Percentiles rank a stretch among this genome's conserved stretches.
phyloP scores from a whole-genome alignment of 1,140 invertebrate genomes.

The Drosophila erecta region DNA sequence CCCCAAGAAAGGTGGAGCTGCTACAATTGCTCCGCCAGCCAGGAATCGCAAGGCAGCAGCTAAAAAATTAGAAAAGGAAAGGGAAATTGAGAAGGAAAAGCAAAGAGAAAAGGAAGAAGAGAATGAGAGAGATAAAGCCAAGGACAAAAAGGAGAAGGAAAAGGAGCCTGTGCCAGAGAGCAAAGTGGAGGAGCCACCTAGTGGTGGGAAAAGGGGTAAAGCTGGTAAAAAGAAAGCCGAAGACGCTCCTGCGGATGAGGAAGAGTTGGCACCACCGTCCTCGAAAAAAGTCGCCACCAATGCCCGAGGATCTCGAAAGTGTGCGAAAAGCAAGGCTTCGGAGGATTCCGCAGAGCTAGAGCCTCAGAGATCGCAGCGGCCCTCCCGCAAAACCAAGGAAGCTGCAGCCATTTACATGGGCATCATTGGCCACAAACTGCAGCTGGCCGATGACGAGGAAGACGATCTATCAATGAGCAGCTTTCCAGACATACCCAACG shows the following conservation, averaged over 20 bases:
- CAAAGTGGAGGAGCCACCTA: slow-evolving; percentile 25
- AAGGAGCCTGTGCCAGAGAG: slow-evolving; percentile 17
- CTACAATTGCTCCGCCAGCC: slow-evolving; percentile 17
- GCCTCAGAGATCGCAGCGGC: slow-evolving; percentile 84
- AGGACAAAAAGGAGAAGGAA: slow-evolving; percentile 4
- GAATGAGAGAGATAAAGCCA: slow-evolving; percentile 9
- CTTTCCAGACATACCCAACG: slow-evolving; percentile 89
- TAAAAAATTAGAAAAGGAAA: slow-evolving; percentile 44
- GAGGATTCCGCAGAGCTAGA: slow-evolving; percentile 15
- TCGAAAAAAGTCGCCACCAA: slow-evolving; percentile 54
- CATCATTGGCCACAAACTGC: slow-evolving; percentile 89
- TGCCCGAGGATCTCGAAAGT: slow-evolving; percentile 52
- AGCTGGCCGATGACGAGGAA: slow-evolving; percentile 87
- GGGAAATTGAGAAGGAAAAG: slow-evolving; percentile 24
- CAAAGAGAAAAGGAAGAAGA: slow-evolving; percentile 4
- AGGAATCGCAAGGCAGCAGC: slow-evolving; percentile 59
- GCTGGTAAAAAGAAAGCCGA: slow-evolving; percentile 49
- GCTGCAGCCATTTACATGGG: slow-evolving; percentile 91
- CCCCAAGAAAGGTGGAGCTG: slow-evolving; percentile 48
- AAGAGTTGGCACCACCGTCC: slow-evolving; percentile 50
- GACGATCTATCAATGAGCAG: slow-evolving; percentile 88
- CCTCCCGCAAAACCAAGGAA: slow-evolving; percentile 90
- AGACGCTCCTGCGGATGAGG: slow-evolving; percentile 27
- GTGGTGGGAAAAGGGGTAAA: slow-evolving; percentile 40
- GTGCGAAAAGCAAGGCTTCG: slow-evolving; percentile 45